phyloP scores from a whole-genome alignment of 1,140 invertebrate genomes.

The Drosophila carrolli region DNA sequence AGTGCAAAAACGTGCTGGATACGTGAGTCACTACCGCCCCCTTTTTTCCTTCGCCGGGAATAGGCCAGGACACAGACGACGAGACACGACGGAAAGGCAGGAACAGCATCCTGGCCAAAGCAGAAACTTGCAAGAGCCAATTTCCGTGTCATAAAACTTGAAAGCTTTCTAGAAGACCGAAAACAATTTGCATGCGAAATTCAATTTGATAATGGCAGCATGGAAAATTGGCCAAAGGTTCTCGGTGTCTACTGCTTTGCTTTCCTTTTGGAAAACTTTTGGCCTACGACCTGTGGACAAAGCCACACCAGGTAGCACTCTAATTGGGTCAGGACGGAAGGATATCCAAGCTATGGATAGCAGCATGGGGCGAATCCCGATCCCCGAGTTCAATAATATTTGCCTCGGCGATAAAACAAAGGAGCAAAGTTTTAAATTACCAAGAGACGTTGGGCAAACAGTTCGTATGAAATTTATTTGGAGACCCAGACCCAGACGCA shows the following conservation, averaged over 20 bases:
- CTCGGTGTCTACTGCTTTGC: background rate
- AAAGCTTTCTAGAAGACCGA: slow-evolving; percentile 73
- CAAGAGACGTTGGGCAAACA: slow-evolving; percentile 64
- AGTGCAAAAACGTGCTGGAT: slow-evolving; percentile 43
- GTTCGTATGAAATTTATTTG: slow-evolving; percentile 71
- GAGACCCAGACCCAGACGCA: slow-evolving; percentile 23
- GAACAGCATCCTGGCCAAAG: slow-evolving; percentile 22
- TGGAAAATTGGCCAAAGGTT: slow-evolving; percentile 24
- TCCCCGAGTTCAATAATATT: slow-evolving; percentile 72
- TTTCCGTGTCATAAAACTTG: slow-evolving; percentile 83
- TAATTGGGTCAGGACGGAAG: slow-evolving; percentile 68
- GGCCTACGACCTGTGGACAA: slow-evolving; percentile 30
- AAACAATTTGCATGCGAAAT: slow-evolving; percentile 81
- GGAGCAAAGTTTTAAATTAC: slow-evolving; percentile 74
- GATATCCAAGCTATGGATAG: slow-evolving; percentile 15
- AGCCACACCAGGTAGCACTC: slow-evolving; percentile 28
- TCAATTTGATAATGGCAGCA: slow-evolving; percentile 79
- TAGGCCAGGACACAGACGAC: slow-evolving; percentile 1
- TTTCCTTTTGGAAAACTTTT: slow-evolving; percentile 29
- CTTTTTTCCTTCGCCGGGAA: background rate
- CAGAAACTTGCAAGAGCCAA: slow-evolving; percentile 69
- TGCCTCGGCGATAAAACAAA: slow-evolving; percentile 52
- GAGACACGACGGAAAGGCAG: background rate
- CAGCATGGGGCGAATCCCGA: slow-evolving; percentile 7
- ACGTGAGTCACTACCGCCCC: slow-evolving; percentile 42